Evolutionary conservation across 2,113 vertebrate genomes (phyloP), one percentile per base, ranked within the genome.

Genomic region (Rhipidura dahli): DNA sequence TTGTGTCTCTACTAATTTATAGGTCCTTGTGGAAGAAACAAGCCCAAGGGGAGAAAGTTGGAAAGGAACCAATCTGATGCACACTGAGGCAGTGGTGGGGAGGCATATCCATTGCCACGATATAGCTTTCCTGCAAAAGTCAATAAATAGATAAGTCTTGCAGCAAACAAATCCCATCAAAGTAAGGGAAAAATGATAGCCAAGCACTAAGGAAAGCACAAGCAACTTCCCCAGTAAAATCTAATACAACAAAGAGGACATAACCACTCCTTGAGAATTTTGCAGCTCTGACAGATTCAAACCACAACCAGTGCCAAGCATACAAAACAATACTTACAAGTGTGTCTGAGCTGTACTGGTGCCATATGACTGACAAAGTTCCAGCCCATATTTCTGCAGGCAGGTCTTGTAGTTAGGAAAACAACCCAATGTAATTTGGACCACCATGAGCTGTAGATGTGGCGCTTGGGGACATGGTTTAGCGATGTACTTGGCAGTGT

Each of bases 21-120:
- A 87, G 35, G 61, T 75, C 7, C 35, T 35, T 70, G 37, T 6
- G 7, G 75, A 90, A 85, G 45, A 54, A 89, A 87, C 11, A 47
- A 33, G 31, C 40, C 71, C 30, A 35, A 57, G 4, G 18, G 13
- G 22, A 7, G 7, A 51, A 79, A 53, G 57, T 3, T 84, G 51
- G 51, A 72, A 53, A 66, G 49, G n/a, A 39, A 10, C 2, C 51
- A 70, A 9, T 21, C 37, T 57, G 45, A 76, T 13, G 23, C 20
- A 35, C 44, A n/a, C 14, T 3, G 9, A 64, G 35, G 47, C 35
- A 42, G 33, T 1, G 2, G 15, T 33, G 16, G 16, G 50, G 28
- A 84, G 18, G n/a, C 0, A 0, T 54, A 63, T 17, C 44, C 30
- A 47, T 39, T 56, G 27, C 39, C 30, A 22, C 0, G 2, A 50